Evolutionary conservation across 2,113 vertebrate genomes (phyloP), one percentile per base, ranked within the genome.

Genomic region (Oryzias javanicus): DNA sequence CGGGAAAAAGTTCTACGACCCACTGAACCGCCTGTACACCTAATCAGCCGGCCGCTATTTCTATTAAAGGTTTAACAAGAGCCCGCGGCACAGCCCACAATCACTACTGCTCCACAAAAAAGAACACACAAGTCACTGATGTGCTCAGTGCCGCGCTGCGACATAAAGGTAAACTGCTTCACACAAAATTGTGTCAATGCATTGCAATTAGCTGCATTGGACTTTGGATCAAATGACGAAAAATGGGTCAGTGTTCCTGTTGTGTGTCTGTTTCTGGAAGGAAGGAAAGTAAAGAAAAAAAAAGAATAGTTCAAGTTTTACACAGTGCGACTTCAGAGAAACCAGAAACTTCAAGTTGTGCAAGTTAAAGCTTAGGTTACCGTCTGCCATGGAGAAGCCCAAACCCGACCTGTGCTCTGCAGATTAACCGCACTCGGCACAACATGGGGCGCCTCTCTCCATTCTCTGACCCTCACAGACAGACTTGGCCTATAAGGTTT

Each of bases 21-120:
- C 71, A 64, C 61, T 82, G 83, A n/a, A 87, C 84, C 57, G 18
- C 71, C 55, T 14, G 47, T 61, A 72, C 70, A 82, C 72, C 83
- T 84, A 80, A 89, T 83, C 80, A 82, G 64, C 54, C 76, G 52
- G 66, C 58, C 46, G 10, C 69, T 78, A 67, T 69, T 84, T 60
- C 44, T 85, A 78, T 84, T 74, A 71, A 58, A 49, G 59, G 51
- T 82, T 83, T 72, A 79, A 79, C 45, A 69, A 67, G 64, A 60
- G 61, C 79, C 67, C 57, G 58, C 68, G 68, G 66, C 73, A 49
- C 55, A 68, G 63, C 75, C 65, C 74, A 47, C 63, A 82, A 74
- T 78, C 66, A 83, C 68, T 63, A 54, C 59, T 41, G 29, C 55
- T 63, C 22, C 45, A 71, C 79, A 45, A 48, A 64, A 75, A 44